These are phyloP conservation scores for Thaumatotibia leucotreta DNA, from an alignment of 1,140 invertebrate genomes.

Conservation along the genomic window DNA sequence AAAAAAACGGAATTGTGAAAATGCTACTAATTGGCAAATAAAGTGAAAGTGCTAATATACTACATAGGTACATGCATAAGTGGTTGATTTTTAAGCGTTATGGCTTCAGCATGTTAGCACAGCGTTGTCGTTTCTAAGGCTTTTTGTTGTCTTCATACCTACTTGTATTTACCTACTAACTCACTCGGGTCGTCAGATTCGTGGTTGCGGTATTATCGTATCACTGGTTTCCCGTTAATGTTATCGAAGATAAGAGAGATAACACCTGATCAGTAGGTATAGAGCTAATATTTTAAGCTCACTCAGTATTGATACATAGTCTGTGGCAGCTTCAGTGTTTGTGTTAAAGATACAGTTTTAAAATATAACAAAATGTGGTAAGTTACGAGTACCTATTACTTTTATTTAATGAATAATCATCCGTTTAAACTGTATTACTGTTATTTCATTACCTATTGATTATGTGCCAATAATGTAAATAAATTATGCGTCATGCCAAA, in stretches of 20 bases:
- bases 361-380: conserved; percentile 7
- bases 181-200: not conserved
- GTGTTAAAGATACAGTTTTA: not conserved
- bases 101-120: too few species aligned
- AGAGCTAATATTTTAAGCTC: not conserved
- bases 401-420: too few species aligned
- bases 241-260: conserved; percentile 3
- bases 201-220: not conserved
- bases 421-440: not conserved
- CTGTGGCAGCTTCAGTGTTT: not conserved
- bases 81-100: too few species aligned
- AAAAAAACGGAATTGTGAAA: too few species aligned
- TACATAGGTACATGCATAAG: too few species aligned
- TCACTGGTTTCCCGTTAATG: not conserved
- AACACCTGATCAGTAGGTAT: not conserved
- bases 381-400: conserved; percentile 15
- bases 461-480: too few species aligned
- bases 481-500: too few species aligned
- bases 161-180: too few species aligned
- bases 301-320: conserved; percentile 1
- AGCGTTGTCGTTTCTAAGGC: too few species aligned
- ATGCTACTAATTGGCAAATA: too few species aligned
- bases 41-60: too few species aligned
- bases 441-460: not conserved
- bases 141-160: too few species aligned